These are phyloP conservation scores for Chironomus tentans DNA, from an alignment of 2,888 invertebrate species.

Conservation along the genomic window DNA sequence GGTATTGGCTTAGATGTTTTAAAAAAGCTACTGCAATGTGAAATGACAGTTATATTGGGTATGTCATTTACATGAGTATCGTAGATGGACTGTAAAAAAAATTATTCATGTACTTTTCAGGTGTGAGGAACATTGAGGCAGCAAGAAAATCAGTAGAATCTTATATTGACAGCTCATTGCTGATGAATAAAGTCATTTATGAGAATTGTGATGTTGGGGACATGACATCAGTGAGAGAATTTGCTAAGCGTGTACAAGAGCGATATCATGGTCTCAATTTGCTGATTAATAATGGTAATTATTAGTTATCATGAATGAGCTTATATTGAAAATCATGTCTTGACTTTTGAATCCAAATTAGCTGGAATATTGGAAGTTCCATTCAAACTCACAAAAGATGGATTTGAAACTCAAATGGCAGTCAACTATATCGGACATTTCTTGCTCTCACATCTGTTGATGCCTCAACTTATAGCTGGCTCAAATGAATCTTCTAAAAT, in stretches of 20 bases:
- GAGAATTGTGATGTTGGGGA: slow-evolving; percentile 67
- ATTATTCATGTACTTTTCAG: slow-evolving; percentile 39
- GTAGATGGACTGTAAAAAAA: no score
- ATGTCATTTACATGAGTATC: slow-evolving; percentile 33
- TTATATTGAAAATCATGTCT: no score
- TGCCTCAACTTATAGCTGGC: slow-evolving; percentile 61
- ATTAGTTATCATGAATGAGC: no score
- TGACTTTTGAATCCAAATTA: no score
- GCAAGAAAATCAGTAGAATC: slow-evolving; percentile 43
- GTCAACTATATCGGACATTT: slow-evolving; percentile 85
- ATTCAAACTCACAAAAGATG: slow-evolving; percentile 66
- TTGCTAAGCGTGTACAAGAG: slow-evolving; percentile 56
- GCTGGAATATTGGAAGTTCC: slow-evolving; percentile 89
- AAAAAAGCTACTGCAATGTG: slow-evolving; percentile 62
- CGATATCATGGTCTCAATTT: slow-evolving; percentile 58
- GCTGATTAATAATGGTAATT: slow-evolving; percentile 68
- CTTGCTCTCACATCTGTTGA: slow-evolving; percentile 66
- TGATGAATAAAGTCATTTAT: slow-evolving; percentile 53
- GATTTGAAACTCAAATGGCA: slow-evolving; percentile 76
- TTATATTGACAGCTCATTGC: slow-evolving; percentile 34
- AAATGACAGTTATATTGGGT: slow-evolving; percentile 59
- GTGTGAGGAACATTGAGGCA: slow-evolving; percentile 58
- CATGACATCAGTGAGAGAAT: slow-evolving; percentile 63
- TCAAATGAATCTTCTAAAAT: slow-evolving; percentile 40
- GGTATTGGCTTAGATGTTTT: slow-evolving; percentile 75